These are phyloP conservation scores for Platyscapa corneri DNA, from an alignment of 1,140 invertebrate species.

Conservation along the genomic window DNA sequence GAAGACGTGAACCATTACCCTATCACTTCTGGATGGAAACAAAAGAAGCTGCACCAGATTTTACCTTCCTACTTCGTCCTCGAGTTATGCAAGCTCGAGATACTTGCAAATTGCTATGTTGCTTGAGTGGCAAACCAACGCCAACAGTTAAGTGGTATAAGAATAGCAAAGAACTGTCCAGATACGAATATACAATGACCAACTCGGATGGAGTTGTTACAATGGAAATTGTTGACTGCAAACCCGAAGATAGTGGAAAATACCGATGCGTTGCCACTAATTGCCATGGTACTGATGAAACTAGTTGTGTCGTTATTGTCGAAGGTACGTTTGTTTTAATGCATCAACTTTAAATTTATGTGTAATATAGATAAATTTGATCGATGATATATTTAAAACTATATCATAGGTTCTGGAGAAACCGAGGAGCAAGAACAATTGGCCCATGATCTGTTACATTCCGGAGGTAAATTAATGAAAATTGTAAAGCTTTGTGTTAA, in stretches of 20 bases:
- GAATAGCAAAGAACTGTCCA: slow-evolving; percentile 91
- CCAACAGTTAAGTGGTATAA: slow-evolving; percentile 96
- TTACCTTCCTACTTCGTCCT: slow-evolving; percentile 97
- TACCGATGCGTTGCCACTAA: slow-evolving; percentile 96
- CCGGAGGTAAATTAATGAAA: slow-evolving; percentile 78
- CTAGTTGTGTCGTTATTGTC: slow-evolving; percentile 95
- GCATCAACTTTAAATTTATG: background rate
- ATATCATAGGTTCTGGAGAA: slow-evolving; percentile 78
- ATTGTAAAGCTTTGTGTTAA: background rate
- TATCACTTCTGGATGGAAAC: slow-evolving; percentile 93
- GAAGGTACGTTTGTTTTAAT: slow-evolving; percentile 83
- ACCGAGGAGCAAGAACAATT: slow-evolving; percentile 86
- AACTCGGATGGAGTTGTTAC: slow-evolving; percentile 95
- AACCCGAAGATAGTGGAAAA: slow-evolving; percentile 95
- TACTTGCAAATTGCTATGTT: slow-evolving; percentile 97
- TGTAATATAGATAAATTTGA: background rate
- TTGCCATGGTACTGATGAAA: slow-evolving; percentile 93
- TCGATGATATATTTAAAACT: slow-evolving; percentile 41
- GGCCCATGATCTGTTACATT: slow-evolving; percentile 90
- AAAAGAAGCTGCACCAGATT: slow-evolving; percentile 91
- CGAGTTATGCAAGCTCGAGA: slow-evolving; percentile 97
- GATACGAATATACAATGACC: slow-evolving; percentile 92
- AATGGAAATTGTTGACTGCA: slow-evolving; percentile 96
- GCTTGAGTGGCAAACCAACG: slow-evolving; percentile 93
- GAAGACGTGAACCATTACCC: slow-evolving; percentile 86